Evolutionary conservation across 2,797 vertebrate genomes (phyloP).

Genomic region (Mionectes olivaceus): DNA sequence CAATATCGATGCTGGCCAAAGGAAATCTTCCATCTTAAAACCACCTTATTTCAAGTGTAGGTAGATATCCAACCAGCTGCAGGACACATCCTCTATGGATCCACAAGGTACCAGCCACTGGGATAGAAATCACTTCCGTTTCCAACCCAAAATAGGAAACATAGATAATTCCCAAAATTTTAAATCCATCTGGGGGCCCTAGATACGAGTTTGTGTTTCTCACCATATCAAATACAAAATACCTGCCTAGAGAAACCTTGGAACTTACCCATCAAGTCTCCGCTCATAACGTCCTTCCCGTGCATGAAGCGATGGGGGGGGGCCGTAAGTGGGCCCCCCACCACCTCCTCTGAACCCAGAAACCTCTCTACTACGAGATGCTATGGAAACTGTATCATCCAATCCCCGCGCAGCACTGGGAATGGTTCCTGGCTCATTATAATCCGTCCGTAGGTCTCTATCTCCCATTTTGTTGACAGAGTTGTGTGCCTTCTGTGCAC

Average conservation of each 20-base stretch:
- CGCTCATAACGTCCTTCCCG: constrained; percentile 99
- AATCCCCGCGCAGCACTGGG: constrained; percentile 97
- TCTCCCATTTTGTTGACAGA: constrained; percentile 99
- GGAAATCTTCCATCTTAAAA: constrained; percentile 78
- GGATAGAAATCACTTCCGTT: constrained; percentile 83
- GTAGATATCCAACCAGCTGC: constrained; percentile 83
- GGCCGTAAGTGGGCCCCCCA: constrained; percentile 95
- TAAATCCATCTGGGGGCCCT: constrained; percentile 87
- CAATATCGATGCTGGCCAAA: constrained; percentile 75
- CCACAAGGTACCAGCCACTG: constrained; percentile 83
- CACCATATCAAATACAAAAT: constrained; percentile 93
- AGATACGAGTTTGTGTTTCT: constrained; percentile 86
- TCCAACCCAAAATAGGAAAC: constrained; percentile 87
- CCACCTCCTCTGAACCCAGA: constrained; percentile 98
- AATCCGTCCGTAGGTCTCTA: constrained; percentile 99
- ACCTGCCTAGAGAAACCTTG: constrained; percentile 95
- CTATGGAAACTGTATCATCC: constrained; percentile 97
- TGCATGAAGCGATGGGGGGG: constrained; percentile 97
- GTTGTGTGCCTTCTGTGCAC: constrained; percentile 99
- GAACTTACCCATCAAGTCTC: constrained; percentile 99
- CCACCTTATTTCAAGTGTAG: constrained; percentile 75
- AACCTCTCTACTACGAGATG: constrained; percentile 98
- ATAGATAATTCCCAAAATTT: constrained; percentile 85
- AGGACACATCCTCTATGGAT: constrained; percentile 82
- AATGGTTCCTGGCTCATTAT: constrained; percentile 99